A percentile compares a stretch with the other conserved stretches of the same genome.
Conservation (phyloP, 2,797 vertebrate species). For the Cryptoprocta ferox region DNA sequence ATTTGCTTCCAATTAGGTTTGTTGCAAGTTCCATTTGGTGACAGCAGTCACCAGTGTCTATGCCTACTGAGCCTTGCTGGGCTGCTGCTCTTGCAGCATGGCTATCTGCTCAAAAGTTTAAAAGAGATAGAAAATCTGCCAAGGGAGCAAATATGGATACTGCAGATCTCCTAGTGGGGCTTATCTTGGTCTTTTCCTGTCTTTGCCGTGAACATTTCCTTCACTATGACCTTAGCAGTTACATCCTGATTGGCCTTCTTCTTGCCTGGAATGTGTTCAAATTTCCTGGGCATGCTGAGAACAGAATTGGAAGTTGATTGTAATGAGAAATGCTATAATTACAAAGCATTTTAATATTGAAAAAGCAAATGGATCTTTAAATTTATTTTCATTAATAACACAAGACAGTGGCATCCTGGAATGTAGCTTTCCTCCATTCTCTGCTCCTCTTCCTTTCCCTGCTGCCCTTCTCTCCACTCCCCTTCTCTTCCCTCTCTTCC, state of each 20-base stretch:
- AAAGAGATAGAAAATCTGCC: slow-evolving; percentile 40
- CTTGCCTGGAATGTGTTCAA: slow-evolving; percentile 64
- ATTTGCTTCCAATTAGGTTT: background rate
- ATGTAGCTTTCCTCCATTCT: background rate
- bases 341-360: slow-evolving; percentile 63
- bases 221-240: slow-evolving; percentile 44
- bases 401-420: background rate
- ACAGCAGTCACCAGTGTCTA: background rate
- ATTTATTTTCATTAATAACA: slow-evolving; percentile 76
- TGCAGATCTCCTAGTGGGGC: background rate
- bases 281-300: slow-evolving; percentile 70
- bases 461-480: too few species aligned
- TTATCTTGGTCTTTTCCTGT: background rate
- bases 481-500: background rate
- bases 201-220: background rate
- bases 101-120: background rate
- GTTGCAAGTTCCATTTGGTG: background rate
- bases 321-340: slow-evolving; percentile 72
- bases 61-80: background rate
- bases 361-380: slow-evolving; percentile 70
- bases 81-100: background rate
- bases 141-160: background rate
- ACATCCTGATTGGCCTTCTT: slow-evolving; percentile 46
- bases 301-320: slow-evolving; percentile 63
- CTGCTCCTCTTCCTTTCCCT: background rate